phyloP scores from a whole-genome alignment of 2,888 invertebrate species.

The Amphipoea lucens region DNA sequence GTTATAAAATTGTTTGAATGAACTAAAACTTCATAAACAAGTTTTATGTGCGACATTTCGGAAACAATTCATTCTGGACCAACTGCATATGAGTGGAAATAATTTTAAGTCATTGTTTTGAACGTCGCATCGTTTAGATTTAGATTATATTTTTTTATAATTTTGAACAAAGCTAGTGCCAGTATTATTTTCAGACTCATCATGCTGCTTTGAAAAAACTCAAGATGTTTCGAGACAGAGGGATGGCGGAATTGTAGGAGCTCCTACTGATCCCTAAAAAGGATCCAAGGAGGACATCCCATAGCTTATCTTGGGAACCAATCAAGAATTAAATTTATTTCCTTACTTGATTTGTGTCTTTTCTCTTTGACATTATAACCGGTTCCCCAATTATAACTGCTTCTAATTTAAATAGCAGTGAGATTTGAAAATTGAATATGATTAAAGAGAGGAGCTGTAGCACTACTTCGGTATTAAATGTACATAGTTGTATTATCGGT shows the following conservation, averaged over 20 bases:
- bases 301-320: constrained; percentile 48
- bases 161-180: background rate
- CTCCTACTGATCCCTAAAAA: background rate
- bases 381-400: background rate
- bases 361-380: constrained; percentile 28
- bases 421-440: background rate
- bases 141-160: background rate
- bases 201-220: background rate
- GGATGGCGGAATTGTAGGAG: background rate
- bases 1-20: background rate
- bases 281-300: constrained; percentile 4
- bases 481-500: too few relatives aligned
- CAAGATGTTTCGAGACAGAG: background rate
- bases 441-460: background rate
- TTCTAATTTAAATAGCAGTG: constrained; percentile 18
- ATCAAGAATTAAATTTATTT: constrained; percentile 45
- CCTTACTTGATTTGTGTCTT: constrained; percentile 25
- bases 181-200: background rate
- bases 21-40: background rate
- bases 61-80: background rate
- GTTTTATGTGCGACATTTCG: background rate
- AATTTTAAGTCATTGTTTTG: background rate
- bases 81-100: too few relatives aligned
- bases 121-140: background rate
- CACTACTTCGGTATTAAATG: background rate